Base-by-base conservation (phyloP, 2,888 invertebrate genomes). In the Drosophila paracracens region DNA sequence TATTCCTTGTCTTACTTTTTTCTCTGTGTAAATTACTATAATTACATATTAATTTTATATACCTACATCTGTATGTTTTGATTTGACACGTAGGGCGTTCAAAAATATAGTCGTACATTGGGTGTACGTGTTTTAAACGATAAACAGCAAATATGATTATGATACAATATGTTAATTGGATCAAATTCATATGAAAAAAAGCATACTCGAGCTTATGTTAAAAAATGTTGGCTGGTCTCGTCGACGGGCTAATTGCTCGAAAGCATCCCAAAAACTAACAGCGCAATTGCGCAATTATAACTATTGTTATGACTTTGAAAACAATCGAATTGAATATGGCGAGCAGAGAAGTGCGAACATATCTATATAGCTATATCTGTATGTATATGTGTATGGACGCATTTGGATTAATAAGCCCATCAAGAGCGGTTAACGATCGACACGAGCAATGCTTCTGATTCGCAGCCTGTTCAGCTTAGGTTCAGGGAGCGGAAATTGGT, bases 81-180 rank as follows among this genome's bases (percentile, higher is more conserved):
- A n/a, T 16, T 46, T 61, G 62, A 40, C 79, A 77, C 76, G 76
- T 77, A 69, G 64, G 61, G 51, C 48, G 43, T n/a, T 61, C 8
- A 13, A 38, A 48, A 36, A 58, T 60, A 31, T 67, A 36, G 40
- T 29, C 50, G 43, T 61, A 53, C n/a, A 48, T 25, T 25, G 25
- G n/a, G 40, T 53, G 66, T 72, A 83, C 87, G 80, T 88, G 83
- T 66, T 57, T 31, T 25, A 60, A 48, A 38, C 21, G 29, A 60
- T 27, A 61, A 46, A 46, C 35, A 27, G 21, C 54, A 62, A 51
- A 65, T 59, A 76, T 57, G 50, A 38, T 40, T 73, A 51, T 73
- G 61, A 65, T 60, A 63, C 67, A 76, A 72, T 67, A 65, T 54
- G 53, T 58, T 33, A 48, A 54, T 61, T 11, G 61, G 69, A 70